These are phyloP conservation scores for Hypothenemus hampei DNA, from an alignment of 1,140 invertebrate genomes.

Conservation along the genomic window DNA sequence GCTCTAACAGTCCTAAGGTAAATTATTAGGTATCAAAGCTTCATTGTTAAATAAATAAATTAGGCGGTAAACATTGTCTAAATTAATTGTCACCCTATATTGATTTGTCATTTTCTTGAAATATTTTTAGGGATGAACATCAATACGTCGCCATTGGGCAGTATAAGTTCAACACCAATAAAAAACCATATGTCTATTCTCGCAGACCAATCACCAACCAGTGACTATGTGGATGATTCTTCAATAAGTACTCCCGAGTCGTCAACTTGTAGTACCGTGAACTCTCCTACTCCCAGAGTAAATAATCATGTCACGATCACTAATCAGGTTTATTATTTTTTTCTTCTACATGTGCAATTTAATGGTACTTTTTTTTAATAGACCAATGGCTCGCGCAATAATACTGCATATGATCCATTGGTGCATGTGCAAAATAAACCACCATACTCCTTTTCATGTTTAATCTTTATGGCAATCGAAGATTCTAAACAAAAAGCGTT, in stretches of 20 bases:
- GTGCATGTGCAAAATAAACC: conserved; percentile 84
- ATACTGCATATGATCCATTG: conserved; percentile 69
- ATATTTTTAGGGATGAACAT: conserved; percentile 41
- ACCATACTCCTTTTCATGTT: conserved; percentile 90
- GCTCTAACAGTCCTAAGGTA: no score
- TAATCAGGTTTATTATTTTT: no score
- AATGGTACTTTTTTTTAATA: background rate
- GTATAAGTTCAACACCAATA: conserved; percentile 39
- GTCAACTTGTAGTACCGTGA: conserved; percentile 40
- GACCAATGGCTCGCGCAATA: conserved; percentile 32
- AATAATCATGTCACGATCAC: no score
- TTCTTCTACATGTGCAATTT: background rate
- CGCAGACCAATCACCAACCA: conserved; percentile 43
- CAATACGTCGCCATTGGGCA: conserved; percentile 42
- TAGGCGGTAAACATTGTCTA: background rate
- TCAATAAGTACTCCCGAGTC: conserved; percentile 42
- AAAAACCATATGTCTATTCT: conserved; percentile 31
- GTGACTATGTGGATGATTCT: conserved; percentile 47
- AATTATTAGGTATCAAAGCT: no score
- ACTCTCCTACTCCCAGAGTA: conserved; percentile 30
- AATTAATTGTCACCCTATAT: background rate
- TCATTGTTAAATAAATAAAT: no score
- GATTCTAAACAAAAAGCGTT: conserved; percentile 81
- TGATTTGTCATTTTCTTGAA: no score
- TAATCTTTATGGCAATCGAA: conserved; percentile 97